Conservation (phyloP, 2,797 vertebrate species). For the Rhyacichthys aspro region DNA sequence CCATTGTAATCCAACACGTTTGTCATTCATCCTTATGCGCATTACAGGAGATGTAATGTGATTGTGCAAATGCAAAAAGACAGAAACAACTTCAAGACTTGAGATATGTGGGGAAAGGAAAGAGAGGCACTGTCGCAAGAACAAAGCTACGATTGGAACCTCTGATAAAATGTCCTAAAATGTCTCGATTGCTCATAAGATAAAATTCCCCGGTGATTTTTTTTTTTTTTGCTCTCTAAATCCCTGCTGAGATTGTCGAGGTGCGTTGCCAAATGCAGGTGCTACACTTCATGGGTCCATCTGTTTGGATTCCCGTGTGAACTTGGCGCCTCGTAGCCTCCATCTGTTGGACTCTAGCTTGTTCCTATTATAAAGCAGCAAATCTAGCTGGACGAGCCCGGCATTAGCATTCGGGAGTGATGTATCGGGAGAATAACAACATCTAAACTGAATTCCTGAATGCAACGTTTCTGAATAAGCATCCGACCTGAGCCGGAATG, state of each 20-base stretch:
- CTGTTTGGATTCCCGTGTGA: slow-evolving; percentile 62
- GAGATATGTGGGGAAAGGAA: no score
- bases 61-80: neutral
- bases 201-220: slow-evolving; percentile 28
- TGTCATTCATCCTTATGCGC: neutral
- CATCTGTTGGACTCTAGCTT: slow-evolving; percentile 59
- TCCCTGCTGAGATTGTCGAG: slow-evolving; percentile 27
- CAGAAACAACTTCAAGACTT: no score
- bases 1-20: neutral
- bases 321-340: slow-evolving; percentile 43
- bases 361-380: slow-evolving; percentile 2
- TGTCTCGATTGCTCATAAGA: slow-evolving; percentile 7
- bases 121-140: no score
- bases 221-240: slow-evolving; percentile 16
- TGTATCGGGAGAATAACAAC: no score
- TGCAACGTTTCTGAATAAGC: no score
- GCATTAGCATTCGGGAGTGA: no score
- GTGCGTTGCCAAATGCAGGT: slow-evolving; percentile 53
- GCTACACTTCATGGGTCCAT: slow-evolving; percentile 63
- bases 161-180: slow-evolving; percentile 23
- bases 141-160: slow-evolving; percentile 3
- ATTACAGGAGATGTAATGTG: no score
- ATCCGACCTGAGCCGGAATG: no score
- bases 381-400: neutral
- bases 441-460: no score